Conservation (phyloP, 2,888 invertebrate species). For the Acleris cristana region DNA sequence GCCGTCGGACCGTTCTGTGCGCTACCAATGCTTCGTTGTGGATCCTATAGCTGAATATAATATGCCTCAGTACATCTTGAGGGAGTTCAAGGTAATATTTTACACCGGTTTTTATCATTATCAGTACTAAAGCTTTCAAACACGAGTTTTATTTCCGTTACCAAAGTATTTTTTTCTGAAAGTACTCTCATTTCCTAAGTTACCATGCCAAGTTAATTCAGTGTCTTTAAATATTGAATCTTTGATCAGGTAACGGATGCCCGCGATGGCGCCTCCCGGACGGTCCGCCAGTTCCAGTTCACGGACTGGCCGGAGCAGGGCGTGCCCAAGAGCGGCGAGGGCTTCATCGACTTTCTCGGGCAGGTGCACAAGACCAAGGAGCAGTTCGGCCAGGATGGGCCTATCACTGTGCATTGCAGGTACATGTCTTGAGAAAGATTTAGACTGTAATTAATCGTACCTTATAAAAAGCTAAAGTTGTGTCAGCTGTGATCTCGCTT, state of each 20-base stretch:
- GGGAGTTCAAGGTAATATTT: conserved; percentile 95
- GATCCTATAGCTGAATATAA: conserved; percentile 99
- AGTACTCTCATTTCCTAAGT: no score
- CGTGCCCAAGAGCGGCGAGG: conserved; percentile 98
- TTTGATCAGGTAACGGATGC: conserved; percentile 94
- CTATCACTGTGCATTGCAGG: conserved; percentile 99
- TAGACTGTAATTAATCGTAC: background rate
- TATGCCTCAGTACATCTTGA: conserved; percentile 99
- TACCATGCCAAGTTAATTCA: no score
- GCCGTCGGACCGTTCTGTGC: conserved; percentile 98
- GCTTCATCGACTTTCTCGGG: conserved; percentile 99
- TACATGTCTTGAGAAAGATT: conserved; percentile 50
- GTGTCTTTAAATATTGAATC: no score
- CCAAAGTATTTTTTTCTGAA: no score
- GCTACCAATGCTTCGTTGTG: conserved; percentile 99
- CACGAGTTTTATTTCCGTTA: no score
- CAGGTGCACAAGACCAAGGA: conserved; percentile 99
- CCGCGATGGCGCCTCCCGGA: conserved; percentile 97
- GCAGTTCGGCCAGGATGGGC: conserved; percentile 99
- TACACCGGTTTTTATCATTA: background rate
- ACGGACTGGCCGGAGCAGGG: conserved; percentile 98
- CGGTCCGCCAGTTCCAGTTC: conserved; percentile 98
- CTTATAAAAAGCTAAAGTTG: background rate
- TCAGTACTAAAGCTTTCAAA: no score
- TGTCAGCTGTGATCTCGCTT: no score